Percentiles rank a stretch among this genome's conserved stretches.
Conservation (phyloP, 1,140 invertebrate species). For the Phortica variegata region DNA sequence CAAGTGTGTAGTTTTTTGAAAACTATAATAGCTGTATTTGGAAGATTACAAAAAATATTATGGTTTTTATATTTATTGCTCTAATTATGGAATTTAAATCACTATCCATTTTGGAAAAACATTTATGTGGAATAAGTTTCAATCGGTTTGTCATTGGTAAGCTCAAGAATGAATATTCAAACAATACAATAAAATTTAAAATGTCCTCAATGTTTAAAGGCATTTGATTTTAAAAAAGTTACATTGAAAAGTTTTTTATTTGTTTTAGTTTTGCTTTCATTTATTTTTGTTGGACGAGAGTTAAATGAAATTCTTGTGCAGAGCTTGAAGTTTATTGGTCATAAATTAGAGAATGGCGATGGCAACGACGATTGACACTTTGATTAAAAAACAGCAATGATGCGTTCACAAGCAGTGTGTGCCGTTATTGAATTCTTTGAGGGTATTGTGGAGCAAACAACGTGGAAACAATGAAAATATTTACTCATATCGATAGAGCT, state of each 20-base stretch:
- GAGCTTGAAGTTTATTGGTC: constrained; percentile 54
- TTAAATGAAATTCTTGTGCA: constrained; percentile 52
- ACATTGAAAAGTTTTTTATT: constrained; percentile 2
- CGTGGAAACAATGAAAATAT: constrained; percentile 7
- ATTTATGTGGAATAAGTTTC: too few relatives aligned
- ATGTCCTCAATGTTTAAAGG: constrained; percentile 28
- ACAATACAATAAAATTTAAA: constrained; percentile 54
- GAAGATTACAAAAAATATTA: too few relatives aligned
- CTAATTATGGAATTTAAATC: too few relatives aligned
- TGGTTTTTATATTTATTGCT: too few relatives aligned
- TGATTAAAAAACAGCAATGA: constrained; percentile 43
- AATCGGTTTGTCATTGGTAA: too few relatives aligned
- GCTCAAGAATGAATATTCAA: too few relatives aligned
- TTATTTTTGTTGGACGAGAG: constrained; percentile 8
- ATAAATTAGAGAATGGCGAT: constrained; percentile 43
- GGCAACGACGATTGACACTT: constrained; percentile 49
- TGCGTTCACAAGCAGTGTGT: constrained; percentile 32
- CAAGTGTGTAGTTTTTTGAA: too few relatives aligned
- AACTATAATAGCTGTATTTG: too few relatives aligned
- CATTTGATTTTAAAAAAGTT: neutral
- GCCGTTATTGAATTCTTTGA: constrained; percentile 34
- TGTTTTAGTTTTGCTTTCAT: too few relatives aligned
- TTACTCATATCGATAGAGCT: too few relatives aligned
- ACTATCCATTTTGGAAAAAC: too few relatives aligned
- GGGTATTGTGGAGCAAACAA: too few relatives aligned